Conservation (phyloP, 2,113 vertebrate species). For the Atractosteus spatula region DNA sequence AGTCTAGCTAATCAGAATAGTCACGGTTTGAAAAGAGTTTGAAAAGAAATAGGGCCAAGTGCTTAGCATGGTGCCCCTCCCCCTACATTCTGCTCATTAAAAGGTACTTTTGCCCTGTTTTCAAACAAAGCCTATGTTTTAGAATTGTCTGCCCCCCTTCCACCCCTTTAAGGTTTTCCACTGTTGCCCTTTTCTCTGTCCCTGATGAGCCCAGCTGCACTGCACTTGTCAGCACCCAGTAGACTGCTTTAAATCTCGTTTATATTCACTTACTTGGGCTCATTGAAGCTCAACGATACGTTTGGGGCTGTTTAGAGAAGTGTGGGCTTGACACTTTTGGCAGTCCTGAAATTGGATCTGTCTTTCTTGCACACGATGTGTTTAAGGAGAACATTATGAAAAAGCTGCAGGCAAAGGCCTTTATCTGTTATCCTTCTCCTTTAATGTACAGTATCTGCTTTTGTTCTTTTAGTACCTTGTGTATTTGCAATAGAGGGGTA, state of each 20-base stretch:
- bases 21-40: constrained; percentile 40
- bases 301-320: not conserved
- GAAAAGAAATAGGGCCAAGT: constrained; percentile 43
- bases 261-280: constrained; percentile 8
- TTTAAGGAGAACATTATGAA: not conserved
- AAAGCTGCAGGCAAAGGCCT: too few species aligned
- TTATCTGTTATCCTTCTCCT: too few species aligned
- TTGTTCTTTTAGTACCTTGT: too few species aligned
- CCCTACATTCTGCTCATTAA: constrained; percentile 46
- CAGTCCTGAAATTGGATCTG: not conserved
- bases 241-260: constrained; percentile 16
- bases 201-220: constrained; percentile 39
- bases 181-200: not conserved
- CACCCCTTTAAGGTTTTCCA: constrained; percentile 30
- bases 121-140: constrained; percentile 22
- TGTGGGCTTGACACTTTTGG: not conserved
- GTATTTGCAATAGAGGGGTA: too few species aligned
- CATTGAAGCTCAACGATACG: constrained; percentile 13
- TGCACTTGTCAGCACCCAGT: constrained; percentile 27
- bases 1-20: constrained; percentile 44
- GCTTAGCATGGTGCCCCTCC: constrained; percentile 32
- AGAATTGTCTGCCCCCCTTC: constrained; percentile 47
- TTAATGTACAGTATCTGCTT: too few species aligned
- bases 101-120: constrained; percentile 27
- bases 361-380: not conserved